Base-by-base conservation (phyloP, 2,888 invertebrate genomes). In the Nipponacmea schrenckii region DNA sequence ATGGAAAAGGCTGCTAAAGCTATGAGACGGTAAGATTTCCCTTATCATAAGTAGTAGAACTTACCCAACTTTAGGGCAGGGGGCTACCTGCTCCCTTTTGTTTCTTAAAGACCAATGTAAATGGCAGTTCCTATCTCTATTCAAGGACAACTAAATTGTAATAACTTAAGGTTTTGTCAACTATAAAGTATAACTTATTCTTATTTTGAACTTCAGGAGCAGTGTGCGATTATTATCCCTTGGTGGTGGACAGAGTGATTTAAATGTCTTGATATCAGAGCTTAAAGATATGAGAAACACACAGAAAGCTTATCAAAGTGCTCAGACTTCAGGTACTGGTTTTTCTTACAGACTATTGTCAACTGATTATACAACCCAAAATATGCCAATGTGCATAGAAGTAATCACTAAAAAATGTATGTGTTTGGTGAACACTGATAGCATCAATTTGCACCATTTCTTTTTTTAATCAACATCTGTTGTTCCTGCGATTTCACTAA, bases 251-350 rank as follows among this genome's bases (percentile, higher is more conserved):
- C 90, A 90, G 80, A 82, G 86, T 67, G 90, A 90, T 77, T 85
- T 91, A 24, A 89, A 89, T 78, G 87, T 91, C 79, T 86, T 90
- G 20, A 87, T 91, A 70, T 90, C 90, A 1, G 90, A 90, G 79
- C 83, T 91, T 64, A 89, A 89, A 81, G 90, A 90, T 77, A 86
- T 90, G 68, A 82, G 89, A 62, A 86, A 88, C 70, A 86, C 89
- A 24, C 88, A 89, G 44, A 90, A 90, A 80, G 86, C 87, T 31
- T 89, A 90, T 74, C 87, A 89, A 80, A 86, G 84, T 75, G 89
- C 90, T 50, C 90, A 90, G 78, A 88, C 86, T 68, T 85, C 89
- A 71, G 86, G 88, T 88, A 75, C 65, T 56, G 20, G 26, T 39
- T 10, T 39, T 39, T 31, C 7, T 20, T n/a, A 44, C 26, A 39